A percentile compares a stretch with the other conserved stretches of the same genome.
phyloP scores from a whole-genome alignment of 2,113 vertebrate species.

The Chloropsis hardwickii region DNA sequence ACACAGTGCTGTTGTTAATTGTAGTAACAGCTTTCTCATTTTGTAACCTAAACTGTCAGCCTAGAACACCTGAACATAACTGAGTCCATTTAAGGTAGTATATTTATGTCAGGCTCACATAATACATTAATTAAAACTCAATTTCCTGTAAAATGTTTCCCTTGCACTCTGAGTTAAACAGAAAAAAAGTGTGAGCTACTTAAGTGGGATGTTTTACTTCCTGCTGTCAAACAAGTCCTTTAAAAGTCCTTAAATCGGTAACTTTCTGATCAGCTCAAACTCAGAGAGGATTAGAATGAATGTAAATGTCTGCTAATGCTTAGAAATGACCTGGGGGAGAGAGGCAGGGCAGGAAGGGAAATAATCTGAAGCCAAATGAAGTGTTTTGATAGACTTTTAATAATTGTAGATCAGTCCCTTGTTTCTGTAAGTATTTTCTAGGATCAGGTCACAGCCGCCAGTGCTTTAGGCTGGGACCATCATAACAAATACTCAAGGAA shows the following conservation, averaged over 20 bases:
- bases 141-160: not conserved
- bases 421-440: constrained; percentile 64
- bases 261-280: not conserved
- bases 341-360: not conserved
- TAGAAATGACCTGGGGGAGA: not conserved
- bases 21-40: not conserved
- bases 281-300: not conserved
- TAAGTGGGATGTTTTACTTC: not conserved
- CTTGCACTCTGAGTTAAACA: not conserved
- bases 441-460: constrained; percentile 69
- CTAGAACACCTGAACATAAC: not conserved
- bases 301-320: not conserved
- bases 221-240: not conserved
- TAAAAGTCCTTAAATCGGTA: not conserved
- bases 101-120: not conserved
- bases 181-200: not conserved
- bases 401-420: constrained; percentile 35
- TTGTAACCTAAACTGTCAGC: not conserved
- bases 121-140: not conserved
- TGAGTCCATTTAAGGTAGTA: not conserved
- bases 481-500: constrained; percentile 75
- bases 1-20: not conserved
- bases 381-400: constrained; percentile 46
- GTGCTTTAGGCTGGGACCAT: constrained; percentile 74
- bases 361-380: not conserved